phyloP scores from a whole-genome alignment of 2,888 invertebrate genomes.

The Hypolimnas misippus region DNA sequence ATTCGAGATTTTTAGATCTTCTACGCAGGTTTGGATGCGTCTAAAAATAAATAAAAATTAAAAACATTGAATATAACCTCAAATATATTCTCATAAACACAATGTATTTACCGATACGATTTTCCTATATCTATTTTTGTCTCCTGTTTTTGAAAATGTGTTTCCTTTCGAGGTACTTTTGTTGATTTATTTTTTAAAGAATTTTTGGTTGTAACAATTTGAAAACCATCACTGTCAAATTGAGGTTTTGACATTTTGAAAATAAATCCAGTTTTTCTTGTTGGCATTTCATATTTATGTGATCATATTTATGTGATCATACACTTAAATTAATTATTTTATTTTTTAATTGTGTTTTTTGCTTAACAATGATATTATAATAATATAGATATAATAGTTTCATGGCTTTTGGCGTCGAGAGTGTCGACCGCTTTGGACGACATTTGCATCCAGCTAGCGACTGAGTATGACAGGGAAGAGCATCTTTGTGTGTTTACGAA shows the following conservation, averaged over 20 bases:
- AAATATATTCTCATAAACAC: constrained; percentile 41
- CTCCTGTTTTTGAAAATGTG: constrained; percentile 53
- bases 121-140: constrained; percentile 56
- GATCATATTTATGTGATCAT: no score
- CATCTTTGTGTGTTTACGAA: no score
- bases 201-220: constrained; percentile 67
- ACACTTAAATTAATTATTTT: no score
- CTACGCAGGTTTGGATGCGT: constrained; percentile 58
- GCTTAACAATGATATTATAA: no score
- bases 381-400: no score
- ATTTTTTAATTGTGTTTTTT: no score
- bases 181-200: constrained; percentile 62
- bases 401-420: no score
- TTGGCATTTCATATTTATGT: no score
- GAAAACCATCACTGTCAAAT: constrained; percentile 73
- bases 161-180: constrained; percentile 55
- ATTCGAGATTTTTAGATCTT: constrained; percentile 62
- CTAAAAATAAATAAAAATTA: constrained; percentile 55
- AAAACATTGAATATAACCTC: constrained; percentile 57
- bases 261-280: no score
- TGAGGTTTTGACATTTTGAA: constrained; percentile 67
- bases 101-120: constrained; percentile 54
- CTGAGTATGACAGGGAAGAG: no score
- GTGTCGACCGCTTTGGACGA: no score
- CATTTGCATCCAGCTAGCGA: no score